Evolutionary conservation across 2,113 vertebrate species (phyloP).

Genomic region (Melanerpes formicivorus): DNA sequence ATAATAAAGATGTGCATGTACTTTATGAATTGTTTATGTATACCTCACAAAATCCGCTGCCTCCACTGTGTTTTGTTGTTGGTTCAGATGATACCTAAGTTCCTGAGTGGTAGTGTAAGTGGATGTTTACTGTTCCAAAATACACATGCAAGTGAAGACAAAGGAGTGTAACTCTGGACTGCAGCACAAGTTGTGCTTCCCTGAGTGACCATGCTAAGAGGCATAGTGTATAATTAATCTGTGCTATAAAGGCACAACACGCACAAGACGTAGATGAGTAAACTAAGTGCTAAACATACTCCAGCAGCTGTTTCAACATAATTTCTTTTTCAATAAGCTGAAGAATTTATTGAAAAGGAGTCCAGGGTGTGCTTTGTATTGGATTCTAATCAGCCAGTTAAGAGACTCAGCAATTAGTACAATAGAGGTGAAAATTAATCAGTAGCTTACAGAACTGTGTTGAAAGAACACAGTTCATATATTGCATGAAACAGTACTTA

Average conservation of each 20-base stretch:
- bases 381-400: not conserved
- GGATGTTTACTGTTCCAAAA: not conserved
- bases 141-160: not conserved
- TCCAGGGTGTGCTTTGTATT: not conserved
- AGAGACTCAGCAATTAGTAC: not conserved
- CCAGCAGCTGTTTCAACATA: not conserved
- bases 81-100: accelerated
- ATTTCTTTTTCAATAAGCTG: not conserved
- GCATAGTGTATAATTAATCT: not conserved
- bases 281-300: not conserved
- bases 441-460: not conserved
- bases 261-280: not conserved
- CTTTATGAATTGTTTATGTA: not conserved
- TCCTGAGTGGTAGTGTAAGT: not conserved
- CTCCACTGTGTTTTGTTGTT: not conserved
- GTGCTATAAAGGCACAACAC: not conserved
- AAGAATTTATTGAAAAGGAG: not conserved
- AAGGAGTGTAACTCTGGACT: not conserved
- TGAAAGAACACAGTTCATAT: not conserved
- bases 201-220: not conserved
- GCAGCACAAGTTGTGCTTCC: not conserved
- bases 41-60: not conserved
- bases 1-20: not conserved
- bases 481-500: not conserved
- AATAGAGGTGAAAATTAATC: slow-evolving; percentile 25